Percentiles rank a stretch among this genome's conserved stretches.
Conservation (phyloP, 2,797 vertebrate genomes). For the Xenopus petersii region DNA sequence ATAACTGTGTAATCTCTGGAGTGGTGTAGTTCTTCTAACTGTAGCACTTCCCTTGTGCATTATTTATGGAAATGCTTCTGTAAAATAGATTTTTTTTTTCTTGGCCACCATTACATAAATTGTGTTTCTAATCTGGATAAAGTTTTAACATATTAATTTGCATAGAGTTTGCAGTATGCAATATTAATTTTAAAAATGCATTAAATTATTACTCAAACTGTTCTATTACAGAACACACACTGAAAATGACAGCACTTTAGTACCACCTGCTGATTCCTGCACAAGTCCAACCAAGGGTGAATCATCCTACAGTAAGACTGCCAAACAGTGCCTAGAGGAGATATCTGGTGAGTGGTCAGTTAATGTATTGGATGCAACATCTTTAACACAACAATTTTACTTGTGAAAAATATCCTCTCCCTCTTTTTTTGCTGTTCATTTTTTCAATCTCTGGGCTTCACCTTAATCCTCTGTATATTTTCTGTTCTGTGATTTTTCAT, state of each 20-base stretch:
- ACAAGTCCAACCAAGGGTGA: slow-evolving; percentile 95
- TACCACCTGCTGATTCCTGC: slow-evolving; percentile 80
- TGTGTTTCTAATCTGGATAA: not conserved
- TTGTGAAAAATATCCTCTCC: too few relatives aligned
- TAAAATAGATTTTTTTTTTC: too few relatives aligned
- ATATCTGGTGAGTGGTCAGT: slow-evolving; percentile 82
- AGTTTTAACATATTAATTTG: slow-evolving; percentile 21
- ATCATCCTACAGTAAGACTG: slow-evolving; percentile 91
- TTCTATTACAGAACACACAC: slow-evolving; percentile 81
- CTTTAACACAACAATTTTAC: too few relatives aligned
- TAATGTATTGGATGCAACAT: too few relatives aligned
- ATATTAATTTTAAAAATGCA: too few relatives aligned
- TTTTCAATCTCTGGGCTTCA: too few relatives aligned
- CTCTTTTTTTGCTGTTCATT: too few relatives aligned
- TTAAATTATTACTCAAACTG: too few relatives aligned
- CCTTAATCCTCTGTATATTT: too few relatives aligned
- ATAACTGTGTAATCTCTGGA: slow-evolving; percentile 39
- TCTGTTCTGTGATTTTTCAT: too few relatives aligned
- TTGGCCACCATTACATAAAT: too few relatives aligned
- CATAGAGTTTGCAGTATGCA: too few relatives aligned
- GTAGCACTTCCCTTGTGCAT: slow-evolving; percentile 22
- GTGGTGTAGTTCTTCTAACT: slow-evolving; percentile 32
- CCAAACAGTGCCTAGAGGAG: slow-evolving; percentile 98
- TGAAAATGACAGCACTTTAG: slow-evolving; percentile 89
- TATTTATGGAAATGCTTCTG: slow-evolving; percentile 37